phyloP scores from a whole-genome alignment of 2,113 vertebrate species.

The Numenius arquata region DNA sequence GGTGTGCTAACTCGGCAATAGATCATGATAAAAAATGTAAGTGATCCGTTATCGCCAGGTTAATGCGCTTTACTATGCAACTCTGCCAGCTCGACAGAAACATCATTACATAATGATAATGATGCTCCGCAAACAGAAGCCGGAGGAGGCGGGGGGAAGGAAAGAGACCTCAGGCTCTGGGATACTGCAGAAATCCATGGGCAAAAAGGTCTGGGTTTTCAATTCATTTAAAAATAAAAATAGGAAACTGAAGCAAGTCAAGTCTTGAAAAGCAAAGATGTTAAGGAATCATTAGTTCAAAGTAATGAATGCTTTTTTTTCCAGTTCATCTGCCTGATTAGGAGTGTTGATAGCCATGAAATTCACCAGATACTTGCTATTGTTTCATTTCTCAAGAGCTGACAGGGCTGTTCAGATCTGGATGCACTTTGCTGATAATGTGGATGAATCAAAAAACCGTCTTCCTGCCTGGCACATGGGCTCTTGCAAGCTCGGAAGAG shows the following conservation, averaged over 20 bases:
- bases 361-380: slow-evolving; percentile 18
- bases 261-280: slow-evolving; percentile 12
- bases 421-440: slow-evolving; percentile 40
- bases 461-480: slow-evolving; percentile 29
- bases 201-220: background rate
- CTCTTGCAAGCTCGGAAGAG: background rate
- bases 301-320: slow-evolving; percentile 20
- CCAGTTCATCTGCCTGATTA: slow-evolving; percentile 39
- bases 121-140: slow-evolving; percentile 22
- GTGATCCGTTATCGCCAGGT: slow-evolving; percentile 35
- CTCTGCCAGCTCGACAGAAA: slow-evolving; percentile 55
- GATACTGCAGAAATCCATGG: background rate
- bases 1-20: slow-evolving; percentile 42
- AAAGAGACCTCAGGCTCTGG: background rate
- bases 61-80: slow-evolving; percentile 46
- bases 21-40: slow-evolving; percentile 66
- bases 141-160: background rate
- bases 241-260: background rate
- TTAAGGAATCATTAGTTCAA: slow-evolving; percentile 57
- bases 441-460: slow-evolving; percentile 34
- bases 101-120: slow-evolving; percentile 54
- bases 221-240: background rate
- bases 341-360: slow-evolving; percentile 42
- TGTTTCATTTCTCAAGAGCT: slow-evolving; percentile 44
- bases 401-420: slow-evolving; percentile 13